These are phyloP conservation scores for Macrocentrus cingulum DNA, from an alignment of 1,140 invertebrate genomes.

Conservation along the genomic window DNA sequence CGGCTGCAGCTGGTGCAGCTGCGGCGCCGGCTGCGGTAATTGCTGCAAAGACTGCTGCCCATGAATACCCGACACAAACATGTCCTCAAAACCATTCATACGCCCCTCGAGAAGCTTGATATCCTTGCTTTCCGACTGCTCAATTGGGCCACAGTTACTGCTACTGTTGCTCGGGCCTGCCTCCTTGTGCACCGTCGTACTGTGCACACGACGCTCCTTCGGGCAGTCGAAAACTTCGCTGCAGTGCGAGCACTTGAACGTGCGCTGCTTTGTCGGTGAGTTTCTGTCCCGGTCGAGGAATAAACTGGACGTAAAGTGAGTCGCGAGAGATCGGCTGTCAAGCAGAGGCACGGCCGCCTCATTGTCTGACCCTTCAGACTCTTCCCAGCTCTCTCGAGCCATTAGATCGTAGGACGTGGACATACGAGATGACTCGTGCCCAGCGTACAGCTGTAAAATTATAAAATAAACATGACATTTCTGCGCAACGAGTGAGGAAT, in stretches of 20 bases:
- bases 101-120: conserved; percentile 54
- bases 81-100: conserved; percentile 53
- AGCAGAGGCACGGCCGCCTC: conserved; percentile 53
- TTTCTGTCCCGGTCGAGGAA: conserved; percentile 57
- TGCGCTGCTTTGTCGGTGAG: conserved; percentile 48
- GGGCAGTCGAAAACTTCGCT: conserved; percentile 65
- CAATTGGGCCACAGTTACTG: conserved; percentile 43
- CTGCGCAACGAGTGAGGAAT: too few relatives aligned
- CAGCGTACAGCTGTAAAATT: conserved; percentile 60
- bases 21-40: conserved; percentile 47
- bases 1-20: conserved; percentile 53
- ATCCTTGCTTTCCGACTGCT: conserved; percentile 50
- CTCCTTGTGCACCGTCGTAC: conserved; percentile 56
- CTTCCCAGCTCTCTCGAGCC: conserved; percentile 68
- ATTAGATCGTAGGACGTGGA: conserved; percentile 68
- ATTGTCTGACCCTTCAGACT: conserved; percentile 67
- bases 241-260: conserved; percentile 65
- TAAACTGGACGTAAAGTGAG: conserved; percentile 55
- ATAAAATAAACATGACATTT: neutral
- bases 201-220: conserved; percentile 68
- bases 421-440: conserved; percentile 61
- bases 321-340: conserved; percentile 54
- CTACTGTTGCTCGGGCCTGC: conserved; percentile 55
- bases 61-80: conserved; percentile 52
- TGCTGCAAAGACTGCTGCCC: conserved; percentile 48